phyloP scores from a whole-genome alignment of 2,113 vertebrate species.

The Leptobrachium leishanense region DNA sequence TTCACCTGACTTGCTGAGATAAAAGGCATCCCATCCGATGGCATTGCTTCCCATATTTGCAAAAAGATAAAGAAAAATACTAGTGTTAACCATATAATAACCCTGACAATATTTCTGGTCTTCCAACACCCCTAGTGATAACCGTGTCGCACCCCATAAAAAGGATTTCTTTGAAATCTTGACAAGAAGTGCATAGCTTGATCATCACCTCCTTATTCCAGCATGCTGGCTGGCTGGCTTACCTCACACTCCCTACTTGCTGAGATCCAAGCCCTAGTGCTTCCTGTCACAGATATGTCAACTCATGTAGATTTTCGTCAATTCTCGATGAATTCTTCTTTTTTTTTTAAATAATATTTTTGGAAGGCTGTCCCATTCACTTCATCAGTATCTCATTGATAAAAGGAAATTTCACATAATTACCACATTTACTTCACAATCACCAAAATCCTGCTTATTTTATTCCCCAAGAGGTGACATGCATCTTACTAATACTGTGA shows the following conservation, averaged over 20 bases:
- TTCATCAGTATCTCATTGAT: not conserved
- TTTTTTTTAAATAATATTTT: not conserved
- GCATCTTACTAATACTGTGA: not conserved
- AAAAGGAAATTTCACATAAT: not conserved
- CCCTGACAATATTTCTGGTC: not conserved
- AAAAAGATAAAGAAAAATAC: not conserved
- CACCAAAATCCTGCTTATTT: not conserved
- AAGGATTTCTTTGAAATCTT: not conserved
- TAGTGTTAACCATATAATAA: not conserved
- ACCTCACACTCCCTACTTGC: not conserved
- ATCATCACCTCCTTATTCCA: not conserved
- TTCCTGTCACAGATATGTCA: not conserved
- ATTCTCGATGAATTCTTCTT: not conserved
- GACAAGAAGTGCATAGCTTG: not conserved
- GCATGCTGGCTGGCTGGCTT: not conserved
- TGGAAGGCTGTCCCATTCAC: not conserved
- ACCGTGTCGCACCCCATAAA: not conserved
- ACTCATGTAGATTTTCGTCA: not conserved
- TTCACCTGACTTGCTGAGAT: not conserved
- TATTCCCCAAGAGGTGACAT: not conserved
- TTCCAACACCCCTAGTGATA: not conserved
- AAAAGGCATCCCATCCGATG: conserved; percentile 16
- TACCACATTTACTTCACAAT: not conserved
- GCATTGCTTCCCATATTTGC: not conserved
- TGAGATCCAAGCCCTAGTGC: not conserved